A percentile compares a stretch with the other conserved stretches of the same genome.
Evolutionary conservation across 2,797 vertebrate species (phyloP).

Genomic region (Oryzias sinensis): DNA sequence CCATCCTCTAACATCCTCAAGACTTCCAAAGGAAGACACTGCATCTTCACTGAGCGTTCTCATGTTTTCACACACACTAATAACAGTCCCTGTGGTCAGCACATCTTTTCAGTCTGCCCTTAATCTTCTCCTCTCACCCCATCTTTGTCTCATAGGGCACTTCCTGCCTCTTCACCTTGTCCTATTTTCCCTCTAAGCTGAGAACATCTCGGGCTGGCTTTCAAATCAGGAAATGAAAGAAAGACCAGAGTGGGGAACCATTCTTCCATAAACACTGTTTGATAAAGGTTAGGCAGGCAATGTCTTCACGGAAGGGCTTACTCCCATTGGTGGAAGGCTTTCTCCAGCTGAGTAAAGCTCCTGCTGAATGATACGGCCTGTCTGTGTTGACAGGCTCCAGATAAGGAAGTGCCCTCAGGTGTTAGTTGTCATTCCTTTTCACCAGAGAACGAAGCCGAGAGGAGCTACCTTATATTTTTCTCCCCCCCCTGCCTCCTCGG

Average conservation of each 20-base stretch:
- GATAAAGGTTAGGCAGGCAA: constrained; percentile 71
- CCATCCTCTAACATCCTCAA: too few species aligned
- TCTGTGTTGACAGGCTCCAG: constrained; percentile 90
- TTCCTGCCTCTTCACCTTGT: constrained; percentile 70
- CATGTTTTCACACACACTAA: constrained; percentile 27
- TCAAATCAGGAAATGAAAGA: constrained; percentile 76
- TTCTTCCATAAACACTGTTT: constrained; percentile 67
- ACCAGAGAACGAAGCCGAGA: constrained; percentile 71
- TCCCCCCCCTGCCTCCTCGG: constrained; percentile 48
- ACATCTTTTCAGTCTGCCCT: constrained; percentile 64
- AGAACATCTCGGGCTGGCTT: constrained; percentile 71
- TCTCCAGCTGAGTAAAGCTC: constrained; percentile 74
- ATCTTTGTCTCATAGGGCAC: constrained; percentile 64
- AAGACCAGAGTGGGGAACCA: constrained; percentile 56
- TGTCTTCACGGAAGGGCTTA: constrained; percentile 65
- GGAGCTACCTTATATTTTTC: constrained; percentile 57
- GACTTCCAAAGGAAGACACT: too few species aligned
- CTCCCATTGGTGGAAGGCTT: constrained; percentile 70
- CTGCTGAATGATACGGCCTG: constrained; percentile 82
- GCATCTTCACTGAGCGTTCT: constrained; percentile 8
- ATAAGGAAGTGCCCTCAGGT: constrained; percentile 87
- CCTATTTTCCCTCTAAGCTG: constrained; percentile 66
- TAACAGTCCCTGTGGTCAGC: constrained; percentile 58
- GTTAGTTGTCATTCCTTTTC: constrained; percentile 90
- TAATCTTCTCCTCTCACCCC: constrained; percentile 54